Base-by-base conservation (phyloP, 2,113 vertebrate genomes). In the Lota lota region DNA sequence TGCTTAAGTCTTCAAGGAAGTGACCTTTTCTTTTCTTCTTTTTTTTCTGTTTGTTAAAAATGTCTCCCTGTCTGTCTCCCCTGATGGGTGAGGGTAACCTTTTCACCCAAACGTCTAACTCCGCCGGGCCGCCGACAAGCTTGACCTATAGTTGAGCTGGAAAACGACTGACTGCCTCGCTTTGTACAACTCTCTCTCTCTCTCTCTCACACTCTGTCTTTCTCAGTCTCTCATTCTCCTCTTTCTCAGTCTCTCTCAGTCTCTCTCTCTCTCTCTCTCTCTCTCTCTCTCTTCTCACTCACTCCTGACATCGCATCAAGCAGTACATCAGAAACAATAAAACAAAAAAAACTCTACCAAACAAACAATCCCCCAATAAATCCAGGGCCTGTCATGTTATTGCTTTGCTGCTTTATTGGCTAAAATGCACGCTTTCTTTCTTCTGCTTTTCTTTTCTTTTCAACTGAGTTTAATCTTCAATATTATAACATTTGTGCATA, bases 11-110 rank as follows among this genome's bases (percentile, higher is more conserved):
- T 19, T 58, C 63, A 64, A 68, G 67, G 69, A 69, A 63, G 21
- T 80, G 77, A 87, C 83, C 84, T 89, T 87, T 86, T 14, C 62
- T 15, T 63, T 73, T 51, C 50, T 54, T 64, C 53, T 63, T 79
- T 76, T 78, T 76, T 70, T 3, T 3, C 12, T 19, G 10, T 24
- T 20, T 67, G 22, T 51, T 21, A 72, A 80, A 71, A 73, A 75
- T 70, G 70, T 79, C 64, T 64, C 21, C 36, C 77, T 70, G 70
- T 61, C 58, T 21, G 7, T 50, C 22, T 1, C 10, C 22, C 24
- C 36, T 60, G 81, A 75, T 80, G 70, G 68, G 58, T 21, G 51
- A 73, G 63, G 61, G 53, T 77, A 73, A 83, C 74, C 80, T 86
- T 89, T 81, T 59, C 73, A 80, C 73, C 68, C 75, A 68, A 63